Evolutionary conservation across 2,888 invertebrate genomes (phyloP).

Genomic region (Macrosoma leucophasiata): DNA sequence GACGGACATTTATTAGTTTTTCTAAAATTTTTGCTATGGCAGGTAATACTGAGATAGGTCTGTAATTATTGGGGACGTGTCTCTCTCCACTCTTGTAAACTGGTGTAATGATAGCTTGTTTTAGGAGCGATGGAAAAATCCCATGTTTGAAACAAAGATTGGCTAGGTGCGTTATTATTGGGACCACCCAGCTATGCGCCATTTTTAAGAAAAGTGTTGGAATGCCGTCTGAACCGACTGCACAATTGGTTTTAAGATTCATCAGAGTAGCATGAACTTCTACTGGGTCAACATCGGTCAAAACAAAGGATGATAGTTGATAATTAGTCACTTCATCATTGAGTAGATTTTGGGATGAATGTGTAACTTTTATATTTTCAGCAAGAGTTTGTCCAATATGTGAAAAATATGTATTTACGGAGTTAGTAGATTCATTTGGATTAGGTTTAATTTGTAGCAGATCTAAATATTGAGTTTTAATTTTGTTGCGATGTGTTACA

Average conservation of each 20-base stretch:
- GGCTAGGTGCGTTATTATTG: constrained; percentile 8
- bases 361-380: no score
- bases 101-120: constrained; percentile 13
- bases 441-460: not conserved
- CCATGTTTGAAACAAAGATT: constrained; percentile 14
- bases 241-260: constrained; percentile 1
- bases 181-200: constrained; percentile 1
- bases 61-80: constrained; percentile 5
- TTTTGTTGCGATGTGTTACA: not conserved
- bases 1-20: constrained; percentile 13
- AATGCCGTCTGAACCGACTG: constrained; percentile 13
- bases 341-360: no score
- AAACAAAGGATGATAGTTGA: not conserved
- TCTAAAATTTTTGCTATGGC: constrained; percentile 15
- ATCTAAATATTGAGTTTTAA: not conserved
- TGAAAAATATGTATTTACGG: constrained; percentile 7
- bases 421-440: constrained; percentile 2
- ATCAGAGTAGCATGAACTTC: constrained; percentile 2
- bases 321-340: no score
- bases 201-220: constrained; percentile 8
- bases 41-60: constrained; percentile 14
- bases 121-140: constrained; percentile 11
- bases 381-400: constrained; percentile 1
- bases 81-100: constrained; percentile 8
- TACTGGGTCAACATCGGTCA: not conserved